Evolutionary conservation across 2,113 vertebrate genomes (phyloP), one percentile per base, ranked within the genome.

Genomic region (Dunckerocampus dactyliophorus): DNA sequence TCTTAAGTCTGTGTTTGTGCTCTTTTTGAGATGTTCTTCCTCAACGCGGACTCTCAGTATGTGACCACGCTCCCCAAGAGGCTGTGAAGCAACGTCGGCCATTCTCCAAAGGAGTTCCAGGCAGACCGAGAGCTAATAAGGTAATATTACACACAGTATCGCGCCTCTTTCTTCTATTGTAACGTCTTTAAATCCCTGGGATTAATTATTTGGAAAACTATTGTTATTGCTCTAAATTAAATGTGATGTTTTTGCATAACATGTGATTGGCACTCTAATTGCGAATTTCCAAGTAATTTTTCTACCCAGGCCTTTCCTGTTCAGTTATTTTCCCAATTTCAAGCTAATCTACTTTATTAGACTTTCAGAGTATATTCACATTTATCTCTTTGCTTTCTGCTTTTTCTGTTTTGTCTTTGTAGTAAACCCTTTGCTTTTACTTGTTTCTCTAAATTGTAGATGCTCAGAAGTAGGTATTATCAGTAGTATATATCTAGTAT

Each of bases 61-160:
- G 49, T 10, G 67, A 79, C 1, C 62, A 71, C 2, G 61, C 49
- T 48, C 66, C 66, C 4, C 15, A 65, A 10, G 89, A 89, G 47
- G 39, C 14, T 1, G 42, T 57, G 65, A 89, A 67, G 58, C 75
- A 77, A 34, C 87, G 87, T 1, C 70, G 86, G 22, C 63, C 47
- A 0, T 74, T 83, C 39, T 58, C 72, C 24, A 86, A 39, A 74
- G 79, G 77, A 46, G 16, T 47, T 0, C 77, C 43, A 22, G 50
- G 63, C 51, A 79, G 81, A 63, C 78, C 79, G 21, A 69, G 75
- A 77, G 45, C 58, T 15, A 61, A 83, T 54, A 91, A 90, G 88
- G 90, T 92, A 88, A 88, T 67, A 28, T 21, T 42, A n/a, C 37
- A 12, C 2, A 52, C 64, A 50, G 20, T 17, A 13, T 24, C 13